A percentile compares a stretch with the other conserved stretches of the same genome.
Evolutionary conservation across 2,113 vertebrate species (phyloP).

Genomic region (Thalassarche chlororhynchos): DNA sequence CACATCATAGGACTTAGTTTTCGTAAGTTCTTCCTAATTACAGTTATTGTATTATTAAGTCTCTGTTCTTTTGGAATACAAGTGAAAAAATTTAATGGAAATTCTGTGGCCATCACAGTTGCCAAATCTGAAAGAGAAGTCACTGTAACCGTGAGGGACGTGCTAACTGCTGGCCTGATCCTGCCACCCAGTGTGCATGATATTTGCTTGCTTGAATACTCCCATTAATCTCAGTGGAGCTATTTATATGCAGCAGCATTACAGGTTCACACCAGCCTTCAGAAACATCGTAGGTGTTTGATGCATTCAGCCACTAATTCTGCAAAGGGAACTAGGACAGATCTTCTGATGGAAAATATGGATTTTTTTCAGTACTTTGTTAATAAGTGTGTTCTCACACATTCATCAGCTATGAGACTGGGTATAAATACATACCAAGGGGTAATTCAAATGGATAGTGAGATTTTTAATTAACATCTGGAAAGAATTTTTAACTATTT

Average conservation of each 20-base stretch:
- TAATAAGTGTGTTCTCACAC: background rate
- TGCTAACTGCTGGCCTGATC: conserved; percentile 29
- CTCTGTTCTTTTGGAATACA: background rate
- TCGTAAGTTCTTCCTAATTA: background rate
- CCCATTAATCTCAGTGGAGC: background rate
- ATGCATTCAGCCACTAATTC: background rate
- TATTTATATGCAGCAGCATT: background rate
- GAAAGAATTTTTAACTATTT: background rate
- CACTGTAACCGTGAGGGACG: background rate
- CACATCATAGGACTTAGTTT: background rate
- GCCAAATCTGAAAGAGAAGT: conserved; percentile 6
- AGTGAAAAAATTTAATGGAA: background rate
- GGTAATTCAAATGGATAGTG: background rate
- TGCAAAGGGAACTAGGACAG: background rate
- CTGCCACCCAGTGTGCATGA: background rate
- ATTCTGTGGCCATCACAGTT: background rate
- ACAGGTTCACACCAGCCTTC: background rate
- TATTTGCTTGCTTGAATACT: background rate
- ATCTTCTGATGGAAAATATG: background rate
- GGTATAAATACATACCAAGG: background rate
- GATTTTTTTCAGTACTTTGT: background rate
- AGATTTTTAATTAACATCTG: conserved; percentile 15
- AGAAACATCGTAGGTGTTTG: background rate
- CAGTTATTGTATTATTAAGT: background rate
- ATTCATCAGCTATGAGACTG: background rate